Evolutionary conservation across 2,113 vertebrate genomes (phyloP), one percentile per base, ranked within the genome.

Genomic region (Fukomys damarensis): DNA sequence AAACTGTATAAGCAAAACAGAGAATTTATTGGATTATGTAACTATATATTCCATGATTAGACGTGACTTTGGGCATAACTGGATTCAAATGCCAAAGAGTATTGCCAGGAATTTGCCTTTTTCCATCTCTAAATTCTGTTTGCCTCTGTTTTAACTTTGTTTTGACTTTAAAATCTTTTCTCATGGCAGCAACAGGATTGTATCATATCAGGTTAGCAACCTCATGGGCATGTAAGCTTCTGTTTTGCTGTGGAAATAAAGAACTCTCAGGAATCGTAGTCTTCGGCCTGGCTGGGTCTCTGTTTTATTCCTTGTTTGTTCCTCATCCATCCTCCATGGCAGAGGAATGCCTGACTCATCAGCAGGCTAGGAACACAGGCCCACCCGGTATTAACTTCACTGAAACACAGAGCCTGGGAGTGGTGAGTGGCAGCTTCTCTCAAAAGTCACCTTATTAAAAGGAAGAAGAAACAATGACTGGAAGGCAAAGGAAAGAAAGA

Each of bases 241-340:
- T 89, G 32, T 61, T 90, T 87, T 54, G 49, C 95, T 82, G 26
- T 95, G 65, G 46, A 35, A 92, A 95, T 84, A 93, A 81, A 90
- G 91, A 84, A 93, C 49, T 89, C 85, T 35, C 63, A 85, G 76
- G 70, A 93, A 90, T 89, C 65, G 26, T 81, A 93, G 58, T 84
- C 49, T 32, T 88, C 74, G 85, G 86, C 76, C 96, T 97, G 76
- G 66, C 35, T 86, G 80, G 8, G 74, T 49, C 63, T 5, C 35
- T 72, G 81, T 56, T 89, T 94, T 94, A 81, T 59, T 76, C 30
- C 58, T 6, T 96, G 43, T 89, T 97, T 83, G 82, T 86, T 96
- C 77, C 43, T 96, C 58, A 89, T 89, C 88, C 38, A 70, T 56
- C 63, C 74, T 72, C 84, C 61, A 20, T 72, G 74, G 81, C 82